Evolutionary conservation across 2,888 invertebrate species (phyloP), one percentile per base, ranked within the genome.

Genomic region (Sclerodermus sp.): DNA sequence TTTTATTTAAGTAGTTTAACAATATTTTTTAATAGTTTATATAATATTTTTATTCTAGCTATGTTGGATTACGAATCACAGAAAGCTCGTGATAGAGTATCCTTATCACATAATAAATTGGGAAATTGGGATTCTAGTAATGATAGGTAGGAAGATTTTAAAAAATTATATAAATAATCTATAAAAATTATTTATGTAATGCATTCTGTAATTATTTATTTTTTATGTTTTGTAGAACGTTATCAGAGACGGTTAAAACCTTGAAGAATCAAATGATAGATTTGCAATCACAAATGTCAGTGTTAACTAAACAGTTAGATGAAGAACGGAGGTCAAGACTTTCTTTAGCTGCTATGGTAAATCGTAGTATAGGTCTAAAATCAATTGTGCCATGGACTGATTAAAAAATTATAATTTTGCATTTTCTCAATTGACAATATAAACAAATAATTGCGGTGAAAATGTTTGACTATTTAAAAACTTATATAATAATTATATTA

Each of bases 211-310:
- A 6, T 30, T 42, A 23, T 30, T 29, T 42, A 16, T 36, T 37
- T 43, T 29, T 18, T 40, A 13, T 47, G 10, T 46, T 42, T 41
- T 12, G 43, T 71, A 88, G 89, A 74, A 87, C 86, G 67, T 79
- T 91, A 65, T 88, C 90, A 78, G 87, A 90, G 64, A 86, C 90
- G 49, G 88, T 91, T 58, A 87, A 89, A 81, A 83, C 87, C 54
- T 78, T 91, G 66, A 88, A 88, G 73, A 88, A 86, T 71, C 88
- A 90, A 79, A 82, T 91, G 58, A 84, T 84, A 67, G 82, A 83
- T 50, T 78, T 90, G 60, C 85, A 85, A 73, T 71, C 80, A 57
- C 83, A 85, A 74, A 83, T 88, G 62, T 81, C 81, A 53, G 79
- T 82, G 59, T 73, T 87, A 50, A 82, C 83, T 51, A 79, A 82